These are phyloP conservation scores for Dryocosmus kuriphilus DNA, from an alignment of 2,888 invertebrate species.

Conservation along the genomic window DNA sequence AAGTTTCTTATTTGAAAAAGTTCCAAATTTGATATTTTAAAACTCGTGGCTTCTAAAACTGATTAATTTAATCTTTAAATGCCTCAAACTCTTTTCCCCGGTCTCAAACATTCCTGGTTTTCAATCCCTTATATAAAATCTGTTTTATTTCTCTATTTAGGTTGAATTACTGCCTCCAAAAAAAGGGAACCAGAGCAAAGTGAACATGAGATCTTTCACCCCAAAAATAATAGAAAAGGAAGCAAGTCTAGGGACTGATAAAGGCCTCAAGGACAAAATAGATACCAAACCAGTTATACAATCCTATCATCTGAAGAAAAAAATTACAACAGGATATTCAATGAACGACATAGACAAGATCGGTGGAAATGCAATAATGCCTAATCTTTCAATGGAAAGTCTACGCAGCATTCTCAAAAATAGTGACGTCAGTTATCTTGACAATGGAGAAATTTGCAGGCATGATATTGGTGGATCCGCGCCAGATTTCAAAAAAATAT, in stretches of 20 bases:
- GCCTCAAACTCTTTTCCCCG: not conserved
- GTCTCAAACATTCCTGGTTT: not conserved
- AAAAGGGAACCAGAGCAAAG: conserved; percentile 63
- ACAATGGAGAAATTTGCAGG: conserved; percentile 75
- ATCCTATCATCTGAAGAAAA: conserved; percentile 69
- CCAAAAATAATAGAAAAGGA: conserved; percentile 71
- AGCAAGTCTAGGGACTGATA: conserved; percentile 45
- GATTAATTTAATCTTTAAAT: too few relatives aligned
- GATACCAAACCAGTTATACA: conserved; percentile 70
- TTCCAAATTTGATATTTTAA: too few relatives aligned
- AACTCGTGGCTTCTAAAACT: too few relatives aligned
- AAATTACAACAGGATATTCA: conserved; percentile 72
- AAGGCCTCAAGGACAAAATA: conserved; percentile 44
- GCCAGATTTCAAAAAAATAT: conserved; percentile 80
- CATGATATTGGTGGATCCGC: conserved; percentile 78
- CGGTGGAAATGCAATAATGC: conserved; percentile 55
- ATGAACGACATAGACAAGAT: conserved; percentile 76
- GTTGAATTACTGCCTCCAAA: conserved; percentile 67
- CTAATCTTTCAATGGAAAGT: conserved; percentile 74
- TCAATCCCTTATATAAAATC: not conserved
- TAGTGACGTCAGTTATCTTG: conserved; percentile 73
- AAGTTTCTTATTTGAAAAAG: too few relatives aligned
- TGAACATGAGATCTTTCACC: conserved; percentile 73
- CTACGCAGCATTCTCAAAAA: conserved; percentile 73
- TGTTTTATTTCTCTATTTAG: conserved; percentile 56